Evolutionary conservation across 2,888 invertebrate genomes (phyloP).

Genomic region (Drosophila picticornis): DNA sequence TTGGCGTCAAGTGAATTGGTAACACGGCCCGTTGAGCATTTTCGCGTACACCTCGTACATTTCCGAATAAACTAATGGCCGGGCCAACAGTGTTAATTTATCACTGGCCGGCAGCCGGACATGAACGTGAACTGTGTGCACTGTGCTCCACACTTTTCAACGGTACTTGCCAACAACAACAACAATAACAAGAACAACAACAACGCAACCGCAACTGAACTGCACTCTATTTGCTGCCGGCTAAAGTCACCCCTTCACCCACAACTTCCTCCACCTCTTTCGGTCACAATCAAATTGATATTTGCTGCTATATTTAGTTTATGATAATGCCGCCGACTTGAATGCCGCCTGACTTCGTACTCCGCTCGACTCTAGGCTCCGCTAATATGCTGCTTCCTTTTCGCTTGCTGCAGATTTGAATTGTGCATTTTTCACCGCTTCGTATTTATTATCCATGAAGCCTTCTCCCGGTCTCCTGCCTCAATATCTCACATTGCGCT

Average conservation of each 20-base stretch:
- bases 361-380: slow-evolving; percentile 9
- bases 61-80: slow-evolving; percentile 77
- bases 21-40: slow-evolving; percentile 49
- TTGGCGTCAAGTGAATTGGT: slow-evolving; percentile 70
- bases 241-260: slow-evolving; percentile 31
- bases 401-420: slow-evolving; percentile 24
- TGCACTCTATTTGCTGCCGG: slow-evolving; percentile 54
- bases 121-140: slow-evolving; percentile 51
- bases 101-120: slow-evolving; percentile 77
- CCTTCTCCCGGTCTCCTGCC: slow-evolving; percentile 21
- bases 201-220: slow-evolving; percentile 51
- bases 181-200: slow-evolving; percentile 20
- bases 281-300: slow-evolving; percentile 76
- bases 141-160: slow-evolving; percentile 30
- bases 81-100: slow-evolving; percentile 81
- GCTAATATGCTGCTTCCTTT: slow-evolving; percentile 71
- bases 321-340: slow-evolving; percentile 75
- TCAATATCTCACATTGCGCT: slow-evolving; percentile 36
- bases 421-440: slow-evolving; percentile 51
- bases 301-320: slow-evolving; percentile 81
- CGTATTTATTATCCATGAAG: slow-evolving; percentile 62
- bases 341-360: slow-evolving; percentile 24
- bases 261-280: slow-evolving; percentile 4
- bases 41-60: slow-evolving; percentile 71
- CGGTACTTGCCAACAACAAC: slow-evolving; percentile 70